Evolutionary conservation across 2,113 vertebrate genomes (phyloP), one percentile per base, ranked within the genome.

Genomic region (Mixornis gularis): DNA sequence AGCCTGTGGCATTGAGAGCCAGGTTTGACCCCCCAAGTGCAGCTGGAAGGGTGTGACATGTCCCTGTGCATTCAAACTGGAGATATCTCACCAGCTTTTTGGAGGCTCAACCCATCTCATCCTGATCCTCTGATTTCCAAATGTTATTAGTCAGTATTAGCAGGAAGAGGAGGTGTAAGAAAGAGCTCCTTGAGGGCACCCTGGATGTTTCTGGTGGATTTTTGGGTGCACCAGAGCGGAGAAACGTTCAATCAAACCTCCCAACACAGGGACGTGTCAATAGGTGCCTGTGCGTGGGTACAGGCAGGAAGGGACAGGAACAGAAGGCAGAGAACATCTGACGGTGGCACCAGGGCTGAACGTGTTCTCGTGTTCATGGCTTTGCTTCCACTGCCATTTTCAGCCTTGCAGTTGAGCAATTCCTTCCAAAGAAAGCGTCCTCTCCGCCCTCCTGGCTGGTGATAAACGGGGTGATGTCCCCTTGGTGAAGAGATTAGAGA

Each of bases 261-360:
- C 62, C 49, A 3, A 19, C 13, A 5, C 27, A n/a, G 34, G 32
- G 87, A 62, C 52, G 65, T 89, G 87, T 85, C 91, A 69, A 6
- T n/a, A 76, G 87, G 85, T 92, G 87, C 65, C 94, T 7, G 1
- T 94, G 89, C 0, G 3, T 85, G 87, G 73, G 89, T 49, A 84
- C 60, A 13, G 0, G 0, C 5, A 22, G 51, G 56, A 81, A 68
- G 43, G 85, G 76, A 66, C 70, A 32, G 81, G 87, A 93, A 38
- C n/a, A 52, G 64, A 19, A 86, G 48, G 60, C 60, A 91, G 74
- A 58, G 81, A 66, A 74, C 84, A 81, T 62, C 92, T 87, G 62
- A 51, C 73, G 85, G 87, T 92, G 63, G 63, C 79, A 77, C 41
- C 63, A 19, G 66, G 38, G 87, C 1, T 58, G 38, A 89, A 85